phyloP scores from a whole-genome alignment of 2,888 invertebrate species.

The Sarcophaga carnaria region DNA sequence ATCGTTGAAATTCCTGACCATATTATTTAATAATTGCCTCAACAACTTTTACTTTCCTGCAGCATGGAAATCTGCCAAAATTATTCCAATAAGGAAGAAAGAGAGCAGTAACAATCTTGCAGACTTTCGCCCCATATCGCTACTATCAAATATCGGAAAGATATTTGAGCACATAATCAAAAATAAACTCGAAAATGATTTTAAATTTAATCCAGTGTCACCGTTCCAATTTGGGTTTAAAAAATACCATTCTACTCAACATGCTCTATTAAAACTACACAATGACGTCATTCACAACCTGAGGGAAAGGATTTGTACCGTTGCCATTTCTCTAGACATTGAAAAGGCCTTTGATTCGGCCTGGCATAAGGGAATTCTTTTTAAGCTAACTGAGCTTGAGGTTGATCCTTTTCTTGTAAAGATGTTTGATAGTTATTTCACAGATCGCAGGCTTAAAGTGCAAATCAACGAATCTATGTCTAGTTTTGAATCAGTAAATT shows the following conservation, averaged over 20 bases:
- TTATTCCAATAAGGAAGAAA: background rate
- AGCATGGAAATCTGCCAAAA: background rate
- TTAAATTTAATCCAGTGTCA: background rate
- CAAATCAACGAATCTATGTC: background rate
- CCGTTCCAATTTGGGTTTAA: background rate
- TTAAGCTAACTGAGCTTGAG: constrained; percentile 7
- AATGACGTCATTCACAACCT: background rate
- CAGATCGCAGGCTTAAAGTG: background rate
- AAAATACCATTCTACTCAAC: constrained; percentile 6
- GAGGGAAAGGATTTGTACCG: background rate
- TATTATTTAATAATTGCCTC: background rate
- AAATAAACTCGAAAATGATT: too few relatives aligned
- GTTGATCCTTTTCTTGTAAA: constrained; percentile 12
- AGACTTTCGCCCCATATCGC: too few relatives aligned
- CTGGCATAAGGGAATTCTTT: constrained; percentile 22
- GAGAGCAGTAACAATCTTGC: background rate
- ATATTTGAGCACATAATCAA: too few relatives aligned
- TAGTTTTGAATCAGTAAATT: background rate
- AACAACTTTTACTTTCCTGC: background rate
- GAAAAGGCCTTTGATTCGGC: too few relatives aligned
- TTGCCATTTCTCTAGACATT: background rate
- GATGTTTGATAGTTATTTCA: background rate
- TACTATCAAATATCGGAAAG: too few relatives aligned
- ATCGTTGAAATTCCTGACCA: background rate
- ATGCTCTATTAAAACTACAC: constrained; percentile 22